phyloP scores from a whole-genome alignment of 2,113 vertebrate genomes.

The Thymallus thymallus region DNA sequence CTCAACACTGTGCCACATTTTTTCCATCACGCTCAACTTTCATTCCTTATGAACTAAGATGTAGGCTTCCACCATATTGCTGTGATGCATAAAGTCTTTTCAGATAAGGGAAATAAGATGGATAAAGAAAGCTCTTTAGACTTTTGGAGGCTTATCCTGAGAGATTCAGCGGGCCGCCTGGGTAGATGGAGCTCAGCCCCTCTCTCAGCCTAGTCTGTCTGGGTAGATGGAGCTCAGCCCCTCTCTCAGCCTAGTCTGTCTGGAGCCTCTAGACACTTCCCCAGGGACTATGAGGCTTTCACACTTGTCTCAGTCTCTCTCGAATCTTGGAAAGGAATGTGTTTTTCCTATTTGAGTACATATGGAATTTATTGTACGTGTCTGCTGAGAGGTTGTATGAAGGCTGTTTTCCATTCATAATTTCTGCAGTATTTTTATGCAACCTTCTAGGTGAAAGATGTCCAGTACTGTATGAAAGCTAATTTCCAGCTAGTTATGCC shows the following conservation, averaged over 20 bases:
- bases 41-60: too few relatives aligned
- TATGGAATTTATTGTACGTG: neutral
- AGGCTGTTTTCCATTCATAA: too few relatives aligned
- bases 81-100: neutral
- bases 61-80: neutral
- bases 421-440: neutral
- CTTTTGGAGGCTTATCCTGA: neutral
- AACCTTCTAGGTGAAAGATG: neutral
- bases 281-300: neutral
- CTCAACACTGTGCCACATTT: too few relatives aligned
- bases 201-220: too few relatives aligned
- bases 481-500: neutral
- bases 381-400: neutral
- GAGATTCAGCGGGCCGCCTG: neutral
- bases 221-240: neutral
- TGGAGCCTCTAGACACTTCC: too few relatives aligned
- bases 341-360: neutral
- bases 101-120: neutral
- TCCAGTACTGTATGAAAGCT: neutral
- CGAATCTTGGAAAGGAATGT: neutral
- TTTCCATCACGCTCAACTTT: too few relatives aligned
- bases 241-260: too few relatives aligned
- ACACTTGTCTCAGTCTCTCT: neutral
- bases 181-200: neutral
- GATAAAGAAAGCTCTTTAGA: neutral